phyloP scores from a whole-genome alignment of 2,888 invertebrate genomes.

The Metallyticus violacea region DNA sequence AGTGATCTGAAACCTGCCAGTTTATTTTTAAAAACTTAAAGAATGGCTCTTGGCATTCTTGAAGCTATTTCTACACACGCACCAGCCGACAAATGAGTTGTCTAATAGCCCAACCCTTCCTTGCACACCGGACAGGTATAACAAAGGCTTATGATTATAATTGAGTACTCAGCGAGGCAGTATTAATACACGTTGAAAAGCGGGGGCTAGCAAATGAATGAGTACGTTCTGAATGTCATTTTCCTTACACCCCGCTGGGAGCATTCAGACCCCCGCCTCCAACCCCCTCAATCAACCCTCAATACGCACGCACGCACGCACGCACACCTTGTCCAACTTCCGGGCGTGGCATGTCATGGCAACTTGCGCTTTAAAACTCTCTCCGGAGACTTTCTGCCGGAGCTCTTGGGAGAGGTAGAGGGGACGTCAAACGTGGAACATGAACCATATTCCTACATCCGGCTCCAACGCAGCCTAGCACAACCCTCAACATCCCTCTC shows the following conservation, averaged over 20 bases:
- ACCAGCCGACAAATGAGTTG: background rate
- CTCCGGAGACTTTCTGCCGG: too few relatives aligned
- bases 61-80: background rate
- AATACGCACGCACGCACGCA: background rate
- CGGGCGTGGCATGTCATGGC: constrained; percentile 1
- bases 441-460: constrained; percentile 9
- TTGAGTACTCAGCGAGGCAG: background rate
- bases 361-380: background rate
- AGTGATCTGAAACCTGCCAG: background rate
- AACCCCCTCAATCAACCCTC: background rate
- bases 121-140: background rate
- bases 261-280: background rate
- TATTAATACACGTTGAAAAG: background rate
- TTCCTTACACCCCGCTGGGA: background rate
- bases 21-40: too few relatives aligned
- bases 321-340: background rate
- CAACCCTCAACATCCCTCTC: constrained; percentile 1
- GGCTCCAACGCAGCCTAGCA: background rate
- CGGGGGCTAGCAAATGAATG: background rate
- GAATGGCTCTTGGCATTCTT: too few relatives aligned
- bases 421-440: background rate
- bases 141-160: background rate
- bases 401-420: background rate
- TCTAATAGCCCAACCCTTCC: background rate
- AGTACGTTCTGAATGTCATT: background rate